A percentile compares a stretch with the other conserved stretches of the same genome.
Evolutionary conservation across 2,888 invertebrate species (phyloP).

Genomic region (Prenolepis imparis): DNA sequence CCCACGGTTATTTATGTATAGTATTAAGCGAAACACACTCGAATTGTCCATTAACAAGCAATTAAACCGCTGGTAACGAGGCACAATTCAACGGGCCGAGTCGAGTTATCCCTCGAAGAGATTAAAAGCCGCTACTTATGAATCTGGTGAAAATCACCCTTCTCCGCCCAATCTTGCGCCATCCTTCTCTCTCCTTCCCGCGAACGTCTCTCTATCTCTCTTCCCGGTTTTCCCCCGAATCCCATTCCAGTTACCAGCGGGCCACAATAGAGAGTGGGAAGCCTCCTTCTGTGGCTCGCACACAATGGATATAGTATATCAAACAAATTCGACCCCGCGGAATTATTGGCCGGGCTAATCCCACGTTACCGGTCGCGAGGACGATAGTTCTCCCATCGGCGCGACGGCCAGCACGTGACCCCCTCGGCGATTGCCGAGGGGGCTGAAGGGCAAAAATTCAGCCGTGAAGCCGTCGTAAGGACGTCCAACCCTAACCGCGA

Average conservation of each 20-base stretch:
- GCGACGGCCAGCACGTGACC: conserved; percentile 67
- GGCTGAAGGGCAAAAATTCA: conserved; percentile 65
- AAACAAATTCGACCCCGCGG: conserved; percentile 80
- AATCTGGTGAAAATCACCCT: conserved; percentile 75
- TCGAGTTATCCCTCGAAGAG: conserved; percentile 76
- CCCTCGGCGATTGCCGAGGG: conserved; percentile 37
- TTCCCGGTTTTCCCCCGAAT: conserved; percentile 33
- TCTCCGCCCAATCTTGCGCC: conserved; percentile 45
- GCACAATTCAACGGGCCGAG: conserved; percentile 69
- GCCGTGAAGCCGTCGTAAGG: conserved; percentile 64
- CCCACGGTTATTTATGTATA: conserved; percentile 2
- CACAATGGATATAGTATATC: conserved; percentile 83
- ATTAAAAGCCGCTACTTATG: conserved; percentile 81
- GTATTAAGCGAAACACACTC: conserved; percentile 65
- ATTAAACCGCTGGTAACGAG: conserved; percentile 74
- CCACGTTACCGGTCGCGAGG: conserved; percentile 70
- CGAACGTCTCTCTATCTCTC: not conserved
- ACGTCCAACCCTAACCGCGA: conserved; percentile 52
- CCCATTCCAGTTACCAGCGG: conserved; percentile 68
- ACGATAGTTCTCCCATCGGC: conserved; percentile 75
- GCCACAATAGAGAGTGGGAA: conserved; percentile 76
- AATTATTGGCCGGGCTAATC: conserved; percentile 80
- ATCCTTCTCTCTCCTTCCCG: conserved; percentile 58
- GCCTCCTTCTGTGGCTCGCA: conserved; percentile 78
- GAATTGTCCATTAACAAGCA: conserved; percentile 74